Evolutionary conservation across 2,797 vertebrate species (phyloP), one percentile per base, ranked within the genome.

Genomic region (Danio aesculapii): DNA sequence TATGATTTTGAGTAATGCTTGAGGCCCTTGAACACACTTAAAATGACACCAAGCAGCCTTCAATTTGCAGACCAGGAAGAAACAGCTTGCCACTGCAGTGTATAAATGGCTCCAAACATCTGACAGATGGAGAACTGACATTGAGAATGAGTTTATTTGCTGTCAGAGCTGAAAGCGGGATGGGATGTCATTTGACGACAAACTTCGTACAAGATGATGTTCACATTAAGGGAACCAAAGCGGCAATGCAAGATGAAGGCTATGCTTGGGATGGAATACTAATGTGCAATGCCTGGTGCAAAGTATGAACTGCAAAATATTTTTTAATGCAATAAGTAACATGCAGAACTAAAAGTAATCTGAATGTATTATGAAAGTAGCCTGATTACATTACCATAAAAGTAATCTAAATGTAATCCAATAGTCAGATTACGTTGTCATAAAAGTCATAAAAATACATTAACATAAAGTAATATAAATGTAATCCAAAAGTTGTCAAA

Each of bases 41-140:
- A 62, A 61, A 55, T 62, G 19, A 63, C 49, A 72, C 14, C 2
- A 30, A 69, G 62, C 57, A 44, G 62, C 67, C 41, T 64, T 73
- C 44, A 30, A 43, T 55, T 44, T 19, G 39, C 50, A 61, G 66
- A 9, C 12, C 12, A 59, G 69, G 44, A 66, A 9, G 59, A 76
- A 79, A 70, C 49, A 71, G 69, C 72, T 76, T 69, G 77, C 68
- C 67, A 6, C 52, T 46, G 19, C 77, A 8, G 17, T 14, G 64
- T 53, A 67, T 53, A 63, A 62, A 59, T 59, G 62, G 19, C 41
- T 63, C 75, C 55, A 72, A 75, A 59, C 63, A 58, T 50, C 50
- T 75, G 70, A 78, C 75, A 69, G 68, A 74, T 67, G 47, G 81
- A 79, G 75, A 79, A 67, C 53, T 78, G 75, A 81, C 77, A 82